phyloP scores from a whole-genome alignment of 1,140 invertebrate species.

The Drosophila sechellia region DNA sequence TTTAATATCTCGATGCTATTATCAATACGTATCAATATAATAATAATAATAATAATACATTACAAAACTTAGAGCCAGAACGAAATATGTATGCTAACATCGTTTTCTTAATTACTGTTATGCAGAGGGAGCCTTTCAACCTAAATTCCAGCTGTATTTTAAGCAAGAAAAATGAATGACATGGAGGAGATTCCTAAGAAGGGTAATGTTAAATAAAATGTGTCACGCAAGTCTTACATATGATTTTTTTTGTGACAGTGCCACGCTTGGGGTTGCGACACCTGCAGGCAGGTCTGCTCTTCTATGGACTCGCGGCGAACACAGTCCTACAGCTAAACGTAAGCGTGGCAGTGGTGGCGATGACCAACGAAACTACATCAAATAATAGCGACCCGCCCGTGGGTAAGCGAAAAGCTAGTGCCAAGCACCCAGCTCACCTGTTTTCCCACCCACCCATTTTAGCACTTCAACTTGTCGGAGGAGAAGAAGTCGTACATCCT shows the following conservation, averaged over 20 bases:
- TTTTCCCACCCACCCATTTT: not conserved
- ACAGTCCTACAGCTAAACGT: conserved; percentile 88
- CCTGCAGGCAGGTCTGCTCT: conserved; percentile 87
- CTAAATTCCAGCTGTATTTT: not conserved
- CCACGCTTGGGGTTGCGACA: conserved; percentile 87
- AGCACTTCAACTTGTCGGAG: conserved; percentile 85
- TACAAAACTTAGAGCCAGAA: too few relatives aligned
- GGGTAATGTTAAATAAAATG: conserved; percentile 24
- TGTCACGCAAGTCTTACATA: not conserved
- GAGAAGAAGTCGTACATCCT: conserved; percentile 86
- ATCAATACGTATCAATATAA: too few relatives aligned
- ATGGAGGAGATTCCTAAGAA: conserved; percentile 45
- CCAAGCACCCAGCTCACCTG: conserved; percentile 5
- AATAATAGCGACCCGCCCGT: conserved; percentile 65
- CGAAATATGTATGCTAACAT: too few relatives aligned
- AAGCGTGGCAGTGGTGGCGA: conserved; percentile 87
- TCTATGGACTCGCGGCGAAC: conserved; percentile 87
- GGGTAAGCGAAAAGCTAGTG: conserved; percentile 53
- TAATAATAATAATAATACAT: too few relatives aligned
- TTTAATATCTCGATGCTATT: too few relatives aligned
- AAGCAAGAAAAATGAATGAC: conserved; percentile 23
- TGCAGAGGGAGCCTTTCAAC: not conserved
- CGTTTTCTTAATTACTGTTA: not conserved
- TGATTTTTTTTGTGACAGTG: conserved; percentile 21
- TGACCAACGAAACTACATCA: conserved; percentile 67